Percentiles rank a stretch among this genome's conserved stretches.
Conservation (phyloP, 2,888 invertebrate species). For the Tribolium freemani region DNA sequence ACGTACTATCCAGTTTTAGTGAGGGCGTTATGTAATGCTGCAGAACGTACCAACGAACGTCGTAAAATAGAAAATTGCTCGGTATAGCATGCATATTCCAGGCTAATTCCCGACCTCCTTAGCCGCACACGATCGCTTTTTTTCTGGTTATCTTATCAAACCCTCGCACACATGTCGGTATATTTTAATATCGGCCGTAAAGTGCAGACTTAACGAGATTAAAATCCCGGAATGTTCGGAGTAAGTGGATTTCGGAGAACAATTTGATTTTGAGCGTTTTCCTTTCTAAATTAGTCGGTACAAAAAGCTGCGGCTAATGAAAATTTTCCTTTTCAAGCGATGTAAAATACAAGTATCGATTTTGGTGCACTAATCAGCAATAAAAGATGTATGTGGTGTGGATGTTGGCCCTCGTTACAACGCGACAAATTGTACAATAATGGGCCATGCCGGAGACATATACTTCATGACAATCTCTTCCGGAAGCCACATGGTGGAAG, state of each 20-base stretch:
- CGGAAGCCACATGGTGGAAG: slow-evolving; percentile 3
- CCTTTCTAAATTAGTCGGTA: slow-evolving; percentile 34
- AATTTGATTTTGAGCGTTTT: slow-evolving; percentile 48
- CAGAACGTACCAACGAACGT: background rate
- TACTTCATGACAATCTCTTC: slow-evolving; percentile 10
- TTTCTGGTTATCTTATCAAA: slow-evolving; percentile 6
- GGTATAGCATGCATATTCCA: background rate
- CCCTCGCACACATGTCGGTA: slow-evolving; percentile 19
- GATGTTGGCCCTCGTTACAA: slow-evolving; percentile 14
- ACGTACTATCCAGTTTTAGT: background rate
- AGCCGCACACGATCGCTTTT: background rate
- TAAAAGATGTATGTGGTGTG: slow-evolving; percentile 15
- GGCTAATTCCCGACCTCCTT: background rate
- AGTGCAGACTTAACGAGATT: slow-evolving; percentile 42
- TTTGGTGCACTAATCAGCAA: background rate
- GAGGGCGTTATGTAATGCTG: background rate
- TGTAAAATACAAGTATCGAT: background rate
- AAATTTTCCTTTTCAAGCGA: slow-evolving; percentile 16
- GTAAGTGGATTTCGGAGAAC: slow-evolving; percentile 47
- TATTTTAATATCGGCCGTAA: slow-evolving; percentile 36
- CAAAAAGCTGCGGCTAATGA: slow-evolving; percentile 16
- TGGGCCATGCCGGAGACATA: slow-evolving; percentile 20
- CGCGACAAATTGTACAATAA: slow-evolving; percentile 20
- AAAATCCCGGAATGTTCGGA: slow-evolving; percentile 42
- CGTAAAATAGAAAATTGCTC: background rate